phyloP scores from a whole-genome alignment of 2,797 vertebrate species.

The Ciconia nigra region DNA sequence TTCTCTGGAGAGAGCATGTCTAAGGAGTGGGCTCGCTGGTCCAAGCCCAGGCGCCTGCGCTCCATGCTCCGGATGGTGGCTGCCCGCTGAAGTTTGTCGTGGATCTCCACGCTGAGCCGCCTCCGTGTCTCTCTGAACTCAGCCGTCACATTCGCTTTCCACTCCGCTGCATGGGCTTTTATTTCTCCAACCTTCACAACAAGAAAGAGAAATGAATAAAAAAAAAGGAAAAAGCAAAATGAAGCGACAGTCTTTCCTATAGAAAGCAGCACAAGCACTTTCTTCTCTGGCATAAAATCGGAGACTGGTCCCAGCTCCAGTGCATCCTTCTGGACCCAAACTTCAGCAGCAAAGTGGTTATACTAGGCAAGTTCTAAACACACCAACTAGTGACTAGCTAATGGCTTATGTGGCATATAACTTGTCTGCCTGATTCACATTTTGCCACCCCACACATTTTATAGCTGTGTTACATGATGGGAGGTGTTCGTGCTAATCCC shows the following conservation, averaged over 20 bases:
- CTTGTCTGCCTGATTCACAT: not conserved
- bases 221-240: not conserved
- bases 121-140: conserved; percentile 94
- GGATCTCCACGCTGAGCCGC: conserved; percentile 93
- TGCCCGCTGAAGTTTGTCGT: conserved; percentile 94
- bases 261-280: not conserved
- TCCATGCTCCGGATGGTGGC: conserved; percentile 98
- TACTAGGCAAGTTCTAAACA: not conserved
- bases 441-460: not conserved
- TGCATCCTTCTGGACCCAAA: not conserved
- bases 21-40: conserved; percentile 93
- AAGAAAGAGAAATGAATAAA: not conserved
- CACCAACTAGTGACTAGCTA: not conserved
- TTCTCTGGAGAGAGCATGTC: conserved; percentile 97
- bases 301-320: not conserved
- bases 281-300: not conserved
- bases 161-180: conserved; percentile 95
- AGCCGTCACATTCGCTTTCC: conserved; percentile 95
- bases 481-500: not conserved
- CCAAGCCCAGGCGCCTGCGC: conserved; percentile 90
- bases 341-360: not conserved
- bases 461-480: not conserved
- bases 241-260: not conserved
- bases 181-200: conserved; percentile 91
- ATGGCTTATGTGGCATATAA: not conserved